Conservation (phyloP, 1,140 invertebrate species). For the Hesperophylax magnus region DNA sequence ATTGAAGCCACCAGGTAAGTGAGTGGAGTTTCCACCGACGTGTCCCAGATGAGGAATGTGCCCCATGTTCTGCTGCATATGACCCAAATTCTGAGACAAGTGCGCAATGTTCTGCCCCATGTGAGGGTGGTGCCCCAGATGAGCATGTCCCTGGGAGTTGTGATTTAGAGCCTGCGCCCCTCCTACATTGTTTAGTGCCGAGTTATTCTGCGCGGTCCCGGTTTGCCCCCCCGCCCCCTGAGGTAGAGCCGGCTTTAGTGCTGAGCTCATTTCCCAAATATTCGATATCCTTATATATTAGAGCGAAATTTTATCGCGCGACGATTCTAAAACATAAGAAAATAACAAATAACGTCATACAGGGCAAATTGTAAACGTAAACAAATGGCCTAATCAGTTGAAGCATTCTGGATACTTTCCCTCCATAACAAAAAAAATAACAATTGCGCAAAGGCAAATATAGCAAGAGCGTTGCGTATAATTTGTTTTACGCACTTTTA, state of each 20-base stretch:
- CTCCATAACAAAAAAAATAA: conserved; percentile 52
- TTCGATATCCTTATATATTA: not conserved
- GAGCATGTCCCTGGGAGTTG: conserved; percentile 52
- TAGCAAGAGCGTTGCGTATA: not conserved
- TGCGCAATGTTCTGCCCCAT: conserved; percentile 24
- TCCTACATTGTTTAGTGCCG: conserved; percentile 33
- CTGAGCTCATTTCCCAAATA: conserved; percentile 69
- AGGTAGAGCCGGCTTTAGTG: conserved; percentile 70
- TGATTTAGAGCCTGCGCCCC: conserved; percentile 58
- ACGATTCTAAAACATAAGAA: conserved; percentile 25
- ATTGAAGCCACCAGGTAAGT: conserved; percentile 25
- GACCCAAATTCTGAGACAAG: conserved; percentile 20
- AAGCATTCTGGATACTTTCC: conserved; percentile 43
- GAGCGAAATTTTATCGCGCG: conserved; percentile 20
- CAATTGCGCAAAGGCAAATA: conserved; percentile 35
- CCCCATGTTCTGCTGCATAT: not conserved
- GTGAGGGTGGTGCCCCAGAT: conserved; percentile 51
- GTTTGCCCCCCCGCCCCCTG: conserved; percentile 67
- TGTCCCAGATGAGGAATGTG: conserved; percentile 7
- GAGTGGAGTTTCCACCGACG: not conserved
- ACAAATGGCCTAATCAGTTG: conserved; percentile 31
- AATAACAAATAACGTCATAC: conserved; percentile 39
- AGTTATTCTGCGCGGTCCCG: conserved; percentile 39
- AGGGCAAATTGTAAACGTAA: conserved; percentile 41
- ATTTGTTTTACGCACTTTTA: not conserved